Percentiles rank a stretch among this genome's conserved stretches.
Evolutionary conservation across 2,797 vertebrate genomes (phyloP).

Genomic region (Clarias laeviceps): DNA sequence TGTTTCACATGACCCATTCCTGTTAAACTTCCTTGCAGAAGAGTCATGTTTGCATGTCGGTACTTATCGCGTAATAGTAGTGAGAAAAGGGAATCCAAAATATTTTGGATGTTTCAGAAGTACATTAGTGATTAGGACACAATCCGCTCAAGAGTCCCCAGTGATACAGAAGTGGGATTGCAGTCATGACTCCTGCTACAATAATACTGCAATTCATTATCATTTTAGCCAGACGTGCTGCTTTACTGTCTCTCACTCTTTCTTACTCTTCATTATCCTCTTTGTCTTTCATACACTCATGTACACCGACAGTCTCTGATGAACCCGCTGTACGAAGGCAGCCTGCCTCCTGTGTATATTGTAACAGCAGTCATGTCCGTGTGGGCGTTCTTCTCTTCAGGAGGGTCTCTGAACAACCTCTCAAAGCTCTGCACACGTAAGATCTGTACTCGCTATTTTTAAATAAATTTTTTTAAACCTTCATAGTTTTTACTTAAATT

Average conservation of each 20-base stretch:
- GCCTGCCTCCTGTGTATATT: slow-evolving; percentile 73
- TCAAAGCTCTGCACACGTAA: slow-evolving; percentile 53
- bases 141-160: neutral
- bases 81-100: neutral
- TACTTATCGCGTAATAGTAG: neutral
- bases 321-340: slow-evolving; percentile 74
- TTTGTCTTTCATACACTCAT: neutral
- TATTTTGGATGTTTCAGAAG: neutral
- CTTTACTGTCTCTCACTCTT: neutral
- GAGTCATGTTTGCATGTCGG: slow-evolving; percentile 13
- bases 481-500: neutral
- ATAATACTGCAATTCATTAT: neutral
- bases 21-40: neutral
- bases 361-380: slow-evolving; percentile 65
- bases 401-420: slow-evolving; percentile 53
- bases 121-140: neutral
- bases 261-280: neutral
- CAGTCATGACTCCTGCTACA: neutral
- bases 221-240: neutral
- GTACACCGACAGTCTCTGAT: slow-evolving; percentile 67
- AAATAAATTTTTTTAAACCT: neutral
- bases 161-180: neutral
- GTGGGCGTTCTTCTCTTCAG: slow-evolving; percentile 72
- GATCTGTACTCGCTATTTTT: neutral
- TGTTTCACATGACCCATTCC: neutral